A percentile compares a stretch with the other conserved stretches of the same genome.
phyloP scores from a whole-genome alignment of 2,888 invertebrate species.

The Tenthredo notha region DNA sequence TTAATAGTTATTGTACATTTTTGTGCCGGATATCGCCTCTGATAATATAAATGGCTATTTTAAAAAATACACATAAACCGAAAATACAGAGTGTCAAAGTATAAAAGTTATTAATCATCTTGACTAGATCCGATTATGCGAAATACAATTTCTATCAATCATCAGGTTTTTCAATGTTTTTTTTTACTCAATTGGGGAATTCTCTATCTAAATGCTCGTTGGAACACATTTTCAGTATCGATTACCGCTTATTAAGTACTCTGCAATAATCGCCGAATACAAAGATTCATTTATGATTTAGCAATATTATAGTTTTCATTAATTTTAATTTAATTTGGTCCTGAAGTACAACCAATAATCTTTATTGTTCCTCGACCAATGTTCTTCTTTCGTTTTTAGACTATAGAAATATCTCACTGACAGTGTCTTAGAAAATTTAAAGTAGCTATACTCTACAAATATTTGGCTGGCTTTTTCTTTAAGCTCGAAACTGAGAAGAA shows the following conservation, averaged over 20 bases:
- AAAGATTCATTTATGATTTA: slow-evolving; percentile 6
- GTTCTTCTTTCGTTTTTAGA: slow-evolving; percentile 59
- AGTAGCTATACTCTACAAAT: slow-evolving; percentile 31
- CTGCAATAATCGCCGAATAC: slow-evolving; percentile 51
- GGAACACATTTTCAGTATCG: slow-evolving; percentile 42
- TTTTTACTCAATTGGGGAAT: neutral
- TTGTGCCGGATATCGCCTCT: slow-evolving; percentile 41
- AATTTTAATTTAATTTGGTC: slow-evolving; percentile 64
- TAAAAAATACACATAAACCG: slow-evolving; percentile 56
- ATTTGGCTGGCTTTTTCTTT: slow-evolving; percentile 45
- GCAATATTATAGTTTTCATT: slow-evolving; percentile 51
- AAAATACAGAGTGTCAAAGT: slow-evolving; percentile 61
- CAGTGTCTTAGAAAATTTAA: slow-evolving; percentile 62
- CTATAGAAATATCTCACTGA: slow-evolving; percentile 70
- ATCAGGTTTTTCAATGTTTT: neutral
- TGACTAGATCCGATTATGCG: slow-evolving; percentile 58
- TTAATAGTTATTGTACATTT: slow-evolving; percentile 48
- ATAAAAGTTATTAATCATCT: slow-evolving; percentile 59
- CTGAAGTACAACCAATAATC: slow-evolving; percentile 59
- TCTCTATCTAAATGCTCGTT: neutral
- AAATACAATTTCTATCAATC: slow-evolving; percentile 35
- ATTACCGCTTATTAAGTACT: slow-evolving; percentile 40
- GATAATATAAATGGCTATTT: slow-evolving; percentile 12
- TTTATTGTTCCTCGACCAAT: slow-evolving; percentile 53
- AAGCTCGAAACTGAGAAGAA: slow-evolving; percentile 34